Evolutionary conservation across 2,113 vertebrate genomes (phyloP).

Genomic region (Limnothrissa miodon): DNA sequence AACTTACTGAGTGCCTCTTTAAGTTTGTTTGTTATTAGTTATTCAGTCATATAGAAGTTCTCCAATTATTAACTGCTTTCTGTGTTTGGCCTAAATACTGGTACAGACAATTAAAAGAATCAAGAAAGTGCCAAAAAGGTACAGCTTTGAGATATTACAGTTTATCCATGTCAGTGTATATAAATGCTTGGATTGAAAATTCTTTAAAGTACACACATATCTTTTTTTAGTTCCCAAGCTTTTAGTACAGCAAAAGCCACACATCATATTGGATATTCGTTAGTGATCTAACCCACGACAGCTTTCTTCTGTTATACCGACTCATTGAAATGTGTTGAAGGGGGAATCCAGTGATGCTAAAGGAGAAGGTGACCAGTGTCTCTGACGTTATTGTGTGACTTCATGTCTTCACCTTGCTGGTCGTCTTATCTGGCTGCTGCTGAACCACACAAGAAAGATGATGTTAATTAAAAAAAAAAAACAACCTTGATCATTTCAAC

Average conservation of each 20-base stretch:
- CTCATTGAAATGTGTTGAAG: background rate
- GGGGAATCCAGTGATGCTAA: background rate
- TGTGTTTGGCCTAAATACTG: background rate
- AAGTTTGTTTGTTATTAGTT: too few relatives aligned
- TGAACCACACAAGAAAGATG: background rate
- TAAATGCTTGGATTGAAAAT: background rate
- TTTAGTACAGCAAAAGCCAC: background rate
- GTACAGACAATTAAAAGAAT: background rate
- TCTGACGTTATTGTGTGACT: background rate
- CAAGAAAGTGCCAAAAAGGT: background rate
- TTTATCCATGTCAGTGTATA: background rate
- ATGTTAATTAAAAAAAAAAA: background rate
- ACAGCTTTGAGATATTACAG: background rate
- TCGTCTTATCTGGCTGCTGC: background rate
- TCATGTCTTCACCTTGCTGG: background rate
- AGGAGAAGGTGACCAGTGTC: background rate
- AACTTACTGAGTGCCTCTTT: too few relatives aligned
- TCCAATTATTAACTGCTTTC: too few relatives aligned
- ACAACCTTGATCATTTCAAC: background rate
- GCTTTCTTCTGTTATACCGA: background rate
- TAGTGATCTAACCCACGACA: background rate
- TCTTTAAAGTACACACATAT: background rate
- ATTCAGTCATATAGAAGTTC: too few relatives aligned
- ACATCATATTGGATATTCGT: background rate
- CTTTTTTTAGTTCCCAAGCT: background rate